phyloP scores from a whole-genome alignment of 1,140 invertebrate species.

The Phthorimaea operculella region DNA sequence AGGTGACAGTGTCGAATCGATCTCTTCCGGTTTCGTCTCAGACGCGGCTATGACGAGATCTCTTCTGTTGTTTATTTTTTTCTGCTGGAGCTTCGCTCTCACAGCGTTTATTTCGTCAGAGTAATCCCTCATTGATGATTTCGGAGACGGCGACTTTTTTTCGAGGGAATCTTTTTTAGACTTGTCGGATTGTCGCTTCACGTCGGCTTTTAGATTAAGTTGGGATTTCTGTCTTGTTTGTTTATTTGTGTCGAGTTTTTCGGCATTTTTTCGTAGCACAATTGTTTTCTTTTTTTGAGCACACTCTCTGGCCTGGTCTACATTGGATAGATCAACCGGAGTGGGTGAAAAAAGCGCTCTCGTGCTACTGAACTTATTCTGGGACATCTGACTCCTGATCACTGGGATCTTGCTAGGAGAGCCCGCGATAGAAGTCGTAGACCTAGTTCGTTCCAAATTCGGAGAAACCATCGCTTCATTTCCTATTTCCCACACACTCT shows the following conservation, averaged over 20 bases:
- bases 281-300: conserved; percentile 61
- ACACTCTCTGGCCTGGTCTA: conserved; percentile 68
- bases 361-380: conserved; percentile 59
- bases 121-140: conserved; percentile 51
- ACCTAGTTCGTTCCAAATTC: conserved; percentile 60
- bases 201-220: conserved; percentile 48
- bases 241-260: conserved; percentile 46
- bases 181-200: conserved; percentile 50
- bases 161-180: conserved; percentile 48
- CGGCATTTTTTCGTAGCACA: conserved; percentile 39
- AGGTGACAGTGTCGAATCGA: conserved; percentile 52
- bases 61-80: conserved; percentile 58
- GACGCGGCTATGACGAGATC: conserved; percentile 31
- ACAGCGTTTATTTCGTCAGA: conserved; percentile 63
- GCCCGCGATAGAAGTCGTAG: conserved; percentile 66
- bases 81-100: conserved; percentile 61
- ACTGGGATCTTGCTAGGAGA: conserved; percentile 70
- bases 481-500: conserved; percentile 68
- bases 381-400: conserved; percentile 63
- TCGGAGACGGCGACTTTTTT: conserved; percentile 41
- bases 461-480: conserved; percentile 47
- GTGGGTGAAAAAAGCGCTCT: conserved; percentile 67
- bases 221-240: conserved; percentile 56
- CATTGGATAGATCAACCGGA: conserved; percentile 66
- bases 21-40: conserved; percentile 41